These are phyloP conservation scores for Callionymus lyra DNA, from an alignment of 2,113 vertebrate genomes.

Conservation along the genomic window DNA sequence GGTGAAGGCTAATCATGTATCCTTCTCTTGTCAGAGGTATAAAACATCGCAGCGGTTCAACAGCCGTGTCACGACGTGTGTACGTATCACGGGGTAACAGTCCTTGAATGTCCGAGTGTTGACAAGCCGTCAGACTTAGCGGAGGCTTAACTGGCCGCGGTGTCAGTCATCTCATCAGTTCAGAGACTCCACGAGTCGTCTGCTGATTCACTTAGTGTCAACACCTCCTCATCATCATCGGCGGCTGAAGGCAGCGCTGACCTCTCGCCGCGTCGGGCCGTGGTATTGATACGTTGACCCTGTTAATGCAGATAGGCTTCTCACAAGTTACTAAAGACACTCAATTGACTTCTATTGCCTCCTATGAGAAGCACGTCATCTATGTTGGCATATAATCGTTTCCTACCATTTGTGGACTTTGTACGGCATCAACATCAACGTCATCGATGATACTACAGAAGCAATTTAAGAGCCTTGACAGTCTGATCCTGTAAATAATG, in stretches of 20 bases:
- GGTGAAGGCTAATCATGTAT: not conserved
- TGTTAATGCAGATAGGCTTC: not conserved
- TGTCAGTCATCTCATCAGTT: conserved; percentile 2
- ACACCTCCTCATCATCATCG: conserved; percentile 3
- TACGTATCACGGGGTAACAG: no score
- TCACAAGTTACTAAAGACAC: not conserved
- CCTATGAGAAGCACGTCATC: no score
- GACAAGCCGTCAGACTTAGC: conserved; percentile 4
- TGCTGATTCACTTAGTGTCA: conserved; percentile 4
- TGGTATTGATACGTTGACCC: conserved; percentile 3
- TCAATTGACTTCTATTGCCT: no score
- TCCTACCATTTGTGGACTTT: no score
- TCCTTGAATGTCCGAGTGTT: conserved; percentile 2
- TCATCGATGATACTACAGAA: no score
- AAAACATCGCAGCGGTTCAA: no score
- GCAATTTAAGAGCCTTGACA: no score
- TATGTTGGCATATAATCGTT: no score
- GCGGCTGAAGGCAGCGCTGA: conserved; percentile 11
- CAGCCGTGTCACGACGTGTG: no score
- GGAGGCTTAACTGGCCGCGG: conserved; percentile 9
- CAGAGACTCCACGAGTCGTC: not conserved
- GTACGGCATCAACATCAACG: no score
- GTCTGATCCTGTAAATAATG: no score
- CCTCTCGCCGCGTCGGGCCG: not conserved
- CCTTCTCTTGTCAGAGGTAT: no score